Percentiles rank a stretch among this genome's conserved stretches.
Conservation (phyloP, 92 coral and sea anemone species). For the Epizoanthus scotinus region DNA sequence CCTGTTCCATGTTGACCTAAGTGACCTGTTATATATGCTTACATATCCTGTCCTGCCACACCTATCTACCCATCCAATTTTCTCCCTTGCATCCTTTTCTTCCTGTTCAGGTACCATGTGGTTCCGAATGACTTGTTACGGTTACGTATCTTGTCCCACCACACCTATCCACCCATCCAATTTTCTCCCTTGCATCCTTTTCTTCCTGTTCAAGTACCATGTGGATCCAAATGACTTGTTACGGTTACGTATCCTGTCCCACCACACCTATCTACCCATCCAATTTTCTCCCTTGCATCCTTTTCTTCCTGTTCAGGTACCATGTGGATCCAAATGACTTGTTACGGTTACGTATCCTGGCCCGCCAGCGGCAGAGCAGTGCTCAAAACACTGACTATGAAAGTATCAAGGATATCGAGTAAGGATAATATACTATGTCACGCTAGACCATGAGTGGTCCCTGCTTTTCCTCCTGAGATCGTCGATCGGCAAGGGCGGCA, state of each 20-base stretch:
- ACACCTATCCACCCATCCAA: neutral
- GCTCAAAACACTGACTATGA: constrained; percentile 58
- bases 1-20: too few species aligned
- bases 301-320: constrained; percentile 52
- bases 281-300: neutral
- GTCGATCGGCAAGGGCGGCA: too few species aligned
- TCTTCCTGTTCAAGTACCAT: constrained; percentile 55
- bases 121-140: too few species aligned
- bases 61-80: neutral
- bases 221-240: constrained; percentile 85
- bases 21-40: too few species aligned
- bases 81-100: neutral
- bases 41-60: too few species aligned
- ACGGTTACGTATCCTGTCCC: too few species aligned
- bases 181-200: neutral
- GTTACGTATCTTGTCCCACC: too few species aligned
- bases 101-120: constrained; percentile 46
- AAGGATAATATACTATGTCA: neutral
- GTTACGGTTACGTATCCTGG: constrained; percentile 67
- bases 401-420: constrained; percentile 3
- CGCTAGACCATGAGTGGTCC: too few species aligned
- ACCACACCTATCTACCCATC: neutral
- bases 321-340: constrained; percentile 85
- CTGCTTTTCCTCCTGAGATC: too few species aligned
- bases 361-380: constrained; percentile 67